Base-by-base conservation (phyloP, 2,888 invertebrate species). In the Heliconius sara region DNA sequence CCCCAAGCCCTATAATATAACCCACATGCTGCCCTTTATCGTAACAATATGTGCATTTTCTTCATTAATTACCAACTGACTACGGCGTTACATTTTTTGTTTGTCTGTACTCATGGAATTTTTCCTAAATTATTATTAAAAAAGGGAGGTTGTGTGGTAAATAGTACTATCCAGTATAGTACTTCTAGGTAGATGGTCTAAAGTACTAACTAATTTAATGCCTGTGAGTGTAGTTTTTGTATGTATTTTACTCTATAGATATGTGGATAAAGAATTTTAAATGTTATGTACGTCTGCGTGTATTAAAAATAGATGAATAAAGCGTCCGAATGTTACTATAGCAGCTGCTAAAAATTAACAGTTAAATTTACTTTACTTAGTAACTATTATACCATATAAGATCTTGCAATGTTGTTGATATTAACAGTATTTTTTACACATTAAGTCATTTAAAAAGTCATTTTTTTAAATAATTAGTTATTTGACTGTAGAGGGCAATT, bases 1-100 rank as follows among this genome's bases (percentile, higher is more conserved):
- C 81, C 19, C 79, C 75, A 78, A 74, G 82, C 81, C 82, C 83
- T 86, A 82, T 85, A 83, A 82, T 85, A 81, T 85, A 83, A 81
- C 83, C 84, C 84, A 78, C 77, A 77, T 77, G 81, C 76, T 79
- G 80, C 80, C 83, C 75, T 83, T 83, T 80, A 80, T 81, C 83
- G 81, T 70, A 76, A 60, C 71, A 83, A 83, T 85, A 83, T 81
- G 65, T 43, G 27, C 63, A 47, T 65, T 63, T 34, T 73, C n/a
- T 30, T 75, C 66, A 75, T 75, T 75, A 75, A 75, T 75, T 75
- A 75, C 27, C 30, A 27, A 75, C 75, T 47, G 60, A n/a, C 60
- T 60, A 60, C 60, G 34, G 47, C 65, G 25, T 65, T 65, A 43
- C 22, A 65, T 63, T 75, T 75, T 75, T 75, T 75, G 75, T 66